Conservation (phyloP, 2,797 vertebrate species). For the Paedocypris micromegethes region DNA sequence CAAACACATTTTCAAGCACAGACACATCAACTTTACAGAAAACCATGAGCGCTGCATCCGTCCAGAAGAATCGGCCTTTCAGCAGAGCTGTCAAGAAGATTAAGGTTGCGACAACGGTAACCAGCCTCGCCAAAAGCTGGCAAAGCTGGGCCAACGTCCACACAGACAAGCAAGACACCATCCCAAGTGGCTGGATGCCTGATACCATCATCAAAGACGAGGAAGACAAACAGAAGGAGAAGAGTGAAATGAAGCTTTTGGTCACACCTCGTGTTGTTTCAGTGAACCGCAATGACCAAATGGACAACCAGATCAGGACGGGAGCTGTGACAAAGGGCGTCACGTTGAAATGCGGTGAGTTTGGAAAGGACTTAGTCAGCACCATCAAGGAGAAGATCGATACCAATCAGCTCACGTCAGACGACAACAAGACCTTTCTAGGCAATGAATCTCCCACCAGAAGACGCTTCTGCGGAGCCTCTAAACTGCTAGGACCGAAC, state of each 20-base stretch:
- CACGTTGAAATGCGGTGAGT: constrained; percentile 55
- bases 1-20: neutral
- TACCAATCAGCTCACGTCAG: constrained; percentile 52
- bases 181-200: constrained; percentile 68
- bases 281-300: constrained; percentile 9
- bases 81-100: constrained; percentile 63
- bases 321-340: constrained; percentile 53
- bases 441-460: constrained; percentile 67
- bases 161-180: constrained; percentile 57
- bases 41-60: constrained; percentile 54
- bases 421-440: constrained; percentile 54
- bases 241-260: constrained; percentile 49
- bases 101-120: constrained; percentile 65
- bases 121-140: constrained; percentile 68
- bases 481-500: constrained; percentile 48
- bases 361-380: constrained; percentile 55
- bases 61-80: constrained; percentile 53
- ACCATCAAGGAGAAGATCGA: constrained; percentile 62
- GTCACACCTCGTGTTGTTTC: constrained; percentile 51
- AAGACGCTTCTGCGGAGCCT: constrained; percentile 57
- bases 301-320: constrained; percentile 56
- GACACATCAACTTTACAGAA: neutral
- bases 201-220: constrained; percentile 54
- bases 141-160: constrained; percentile 70
- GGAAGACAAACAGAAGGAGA: constrained; percentile 39